A percentile compares a stretch with the other conserved stretches of the same genome.
phyloP scores from a whole-genome alignment of 2,797 vertebrate genomes.

The Rhodeus uyekii region DNA sequence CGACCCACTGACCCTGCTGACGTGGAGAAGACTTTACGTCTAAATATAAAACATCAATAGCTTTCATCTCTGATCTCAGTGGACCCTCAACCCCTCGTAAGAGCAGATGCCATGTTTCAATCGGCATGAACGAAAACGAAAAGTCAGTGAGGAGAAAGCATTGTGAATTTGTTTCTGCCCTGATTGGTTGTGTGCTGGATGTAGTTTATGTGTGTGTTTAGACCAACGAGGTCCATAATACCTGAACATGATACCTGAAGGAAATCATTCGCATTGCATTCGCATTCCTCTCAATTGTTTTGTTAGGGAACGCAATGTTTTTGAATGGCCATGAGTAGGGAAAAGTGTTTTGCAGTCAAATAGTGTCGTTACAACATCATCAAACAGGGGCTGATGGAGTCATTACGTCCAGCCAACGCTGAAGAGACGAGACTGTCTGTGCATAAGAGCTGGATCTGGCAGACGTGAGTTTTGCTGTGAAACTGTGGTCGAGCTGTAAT shows the following conservation, averaged over 20 bases:
- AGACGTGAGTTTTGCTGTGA: slow-evolving; percentile 43
- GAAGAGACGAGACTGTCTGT: not conserved
- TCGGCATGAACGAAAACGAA: not conserved
- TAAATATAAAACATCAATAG: slow-evolving; percentile 5
- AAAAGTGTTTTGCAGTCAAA: not conserved
- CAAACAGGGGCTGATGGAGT: no score
- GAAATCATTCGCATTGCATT: not conserved
- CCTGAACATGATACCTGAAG: not conserved
- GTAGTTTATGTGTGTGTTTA: not conserved
- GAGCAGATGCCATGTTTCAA: not conserved
- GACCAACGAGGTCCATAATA: no score
- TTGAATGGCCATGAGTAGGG: not conserved
- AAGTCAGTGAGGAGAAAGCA: not conserved
- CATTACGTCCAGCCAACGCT: no score
- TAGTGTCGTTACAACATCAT: not conserved
- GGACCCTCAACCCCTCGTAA: not conserved
- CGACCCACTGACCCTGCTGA: not conserved
- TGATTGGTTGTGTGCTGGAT: not conserved
- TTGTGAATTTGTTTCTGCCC: not conserved
- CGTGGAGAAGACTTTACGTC: not conserved
- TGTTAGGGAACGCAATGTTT: not conserved
- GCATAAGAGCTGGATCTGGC: slow-evolving; percentile 9
- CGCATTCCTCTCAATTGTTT: not conserved
- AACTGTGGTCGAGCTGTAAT: slow-evolving; percentile 20
- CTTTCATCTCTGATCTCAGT: not conserved